A percentile compares a stretch with the other conserved stretches of the same genome.
Conservation (phyloP, 2,888 invertebrate species). For the Macrophya annulata region DNA sequence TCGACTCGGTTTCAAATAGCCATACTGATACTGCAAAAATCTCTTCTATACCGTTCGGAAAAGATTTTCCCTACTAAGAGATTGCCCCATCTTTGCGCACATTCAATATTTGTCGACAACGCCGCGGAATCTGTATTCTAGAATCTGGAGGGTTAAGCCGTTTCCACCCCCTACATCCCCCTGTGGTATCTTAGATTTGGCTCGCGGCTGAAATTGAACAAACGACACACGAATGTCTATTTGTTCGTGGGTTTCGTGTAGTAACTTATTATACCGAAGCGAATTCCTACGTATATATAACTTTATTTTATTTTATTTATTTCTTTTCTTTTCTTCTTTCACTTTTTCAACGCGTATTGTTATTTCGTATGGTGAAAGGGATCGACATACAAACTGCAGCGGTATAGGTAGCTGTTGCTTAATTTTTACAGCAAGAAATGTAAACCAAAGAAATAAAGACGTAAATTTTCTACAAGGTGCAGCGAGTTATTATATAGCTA, state of each 20-base stretch:
- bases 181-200: conserved; percentile 35
- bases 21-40: background rate
- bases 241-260: conserved; percentile 32
- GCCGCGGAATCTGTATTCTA: conserved; percentile 40
- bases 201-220: conserved; percentile 29
- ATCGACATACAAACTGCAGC: background rate
- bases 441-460: background rate
- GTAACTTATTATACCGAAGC: background rate
- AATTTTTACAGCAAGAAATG: background rate
- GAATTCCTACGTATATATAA: background rate
- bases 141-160: conserved; percentile 11
- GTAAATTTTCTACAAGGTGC: background rate
- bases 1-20: background rate
- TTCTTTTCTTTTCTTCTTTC: too few species aligned
- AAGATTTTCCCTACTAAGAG: background rate
- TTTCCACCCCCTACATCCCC: background rate
- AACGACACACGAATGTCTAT: conserved; percentile 27
- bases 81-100: conserved; percentile 5
- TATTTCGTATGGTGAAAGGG: background rate
- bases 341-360: too few species aligned
- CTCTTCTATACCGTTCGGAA: background rate
- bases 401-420: background rate
- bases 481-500: conserved; percentile 4
- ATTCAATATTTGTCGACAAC: conserved; percentile 36
- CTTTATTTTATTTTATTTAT: background rate